Base-by-base conservation (phyloP, 2,113 vertebrate species). In the Urocitellus parryii region DNA sequence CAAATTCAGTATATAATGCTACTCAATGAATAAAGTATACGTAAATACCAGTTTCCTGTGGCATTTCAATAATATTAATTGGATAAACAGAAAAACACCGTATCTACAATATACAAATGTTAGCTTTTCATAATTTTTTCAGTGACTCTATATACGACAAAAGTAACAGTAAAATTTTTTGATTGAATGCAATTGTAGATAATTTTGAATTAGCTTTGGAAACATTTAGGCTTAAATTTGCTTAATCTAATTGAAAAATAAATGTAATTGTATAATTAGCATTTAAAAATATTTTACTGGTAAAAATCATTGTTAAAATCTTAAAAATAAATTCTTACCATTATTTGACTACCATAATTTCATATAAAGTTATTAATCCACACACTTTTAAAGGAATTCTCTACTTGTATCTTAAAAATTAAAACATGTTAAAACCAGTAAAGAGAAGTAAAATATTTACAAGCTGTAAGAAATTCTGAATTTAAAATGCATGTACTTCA, bases 211-310 rank as follows among this genome's bases (percentile, higher is more conserved):
- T 73, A 88, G 25, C n/a, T 90, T 97, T 96, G 48, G 25, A 88
- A 88, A 68, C 48, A 92, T 37, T 80, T 63, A 77, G 88, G 45
- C 58, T 95, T 90, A 89, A 91, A 91, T 93, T n/a, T 95, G 37
- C 22, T 94, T 96, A 18, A 91, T 12, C 8, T 90, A 90, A 94
- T 89, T 95, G 82, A 17, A 91, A 95, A 95, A 67, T 86, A 63
- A 29, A 82, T 78, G 24, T 11, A 67, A 78, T 74, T 88, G 37
- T 63, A 13, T 34, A 88, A 84, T 85, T 72, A 82, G 24, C 8
- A 90, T 16, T 85, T 94, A 84, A 85, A 93, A 48, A 70, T 89
- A 95, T 73, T 73, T 94, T 74, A 88, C 61, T 88, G 34, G 13
- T 84, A 95, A 53, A 82, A 91, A 94, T 85, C 90, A 20, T 76